phyloP scores from a whole-genome alignment of 1,140 invertebrate species.

The Teleogryllus occipitalis region DNA sequence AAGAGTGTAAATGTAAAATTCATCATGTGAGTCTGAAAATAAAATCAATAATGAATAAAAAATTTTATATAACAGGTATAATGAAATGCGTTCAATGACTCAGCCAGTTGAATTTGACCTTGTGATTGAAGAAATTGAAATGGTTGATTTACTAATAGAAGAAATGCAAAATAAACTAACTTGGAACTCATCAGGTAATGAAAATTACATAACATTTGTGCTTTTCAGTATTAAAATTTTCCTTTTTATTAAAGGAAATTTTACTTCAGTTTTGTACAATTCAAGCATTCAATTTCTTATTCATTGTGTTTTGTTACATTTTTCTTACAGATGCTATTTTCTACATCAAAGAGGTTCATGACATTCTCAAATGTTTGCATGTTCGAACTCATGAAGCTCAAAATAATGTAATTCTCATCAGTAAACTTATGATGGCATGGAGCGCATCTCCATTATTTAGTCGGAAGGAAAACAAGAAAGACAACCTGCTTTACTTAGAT shows the following conservation, averaged over 20 bases:
- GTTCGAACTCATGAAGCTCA: slow-evolving; percentile 10
- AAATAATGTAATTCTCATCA: slow-evolving; percentile 18
- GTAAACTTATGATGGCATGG: slow-evolving; percentile 55
- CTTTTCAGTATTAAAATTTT: neutral
- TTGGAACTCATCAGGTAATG: slow-evolving; percentile 18
- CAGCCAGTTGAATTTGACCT: slow-evolving; percentile 59
- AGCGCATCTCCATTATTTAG: slow-evolving; percentile 59
- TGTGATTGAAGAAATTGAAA: slow-evolving; percentile 54
- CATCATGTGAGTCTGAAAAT: neutral
- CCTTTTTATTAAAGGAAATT: no score
- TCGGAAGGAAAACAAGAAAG: slow-evolving; percentile 50
- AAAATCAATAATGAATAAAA: neutral
- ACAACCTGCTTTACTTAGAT: slow-evolving; percentile 47
- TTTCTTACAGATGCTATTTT: neutral
- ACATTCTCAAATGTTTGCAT: neutral
- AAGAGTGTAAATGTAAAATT: no score
- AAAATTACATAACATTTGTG: neutral
- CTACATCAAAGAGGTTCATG: neutral
- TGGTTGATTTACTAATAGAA: slow-evolving; percentile 50
- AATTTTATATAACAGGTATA: slow-evolving; percentile 42
- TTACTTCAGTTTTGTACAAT: no score
- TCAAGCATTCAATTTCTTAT: no score
- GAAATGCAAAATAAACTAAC: neutral
- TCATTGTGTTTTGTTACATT: no score
- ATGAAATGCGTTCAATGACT: slow-evolving; percentile 55